Percentiles rank a stretch among this genome's conserved stretches.
phyloP scores from a whole-genome alignment of 2,113 vertebrate genomes.

The Phasianus colchicus region DNA sequence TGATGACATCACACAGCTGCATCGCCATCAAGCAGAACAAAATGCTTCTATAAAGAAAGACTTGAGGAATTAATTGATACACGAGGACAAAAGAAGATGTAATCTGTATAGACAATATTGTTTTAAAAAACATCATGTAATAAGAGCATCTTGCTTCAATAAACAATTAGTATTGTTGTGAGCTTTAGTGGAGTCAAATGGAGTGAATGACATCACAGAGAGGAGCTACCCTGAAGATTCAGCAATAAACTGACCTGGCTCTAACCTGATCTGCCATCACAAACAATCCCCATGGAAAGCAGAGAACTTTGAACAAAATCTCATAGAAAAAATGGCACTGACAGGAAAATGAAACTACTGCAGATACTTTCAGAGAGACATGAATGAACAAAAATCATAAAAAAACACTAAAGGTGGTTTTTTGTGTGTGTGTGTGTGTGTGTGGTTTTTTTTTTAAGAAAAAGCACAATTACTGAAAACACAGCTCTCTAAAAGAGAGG shows the following conservation, averaged over 20 bases:
- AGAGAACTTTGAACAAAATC: background rate
- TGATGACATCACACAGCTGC: background rate
- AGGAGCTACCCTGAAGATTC: conserved; percentile 14
- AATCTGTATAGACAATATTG: background rate
- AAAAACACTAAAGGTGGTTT: too few species aligned
- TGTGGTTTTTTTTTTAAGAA: background rate
- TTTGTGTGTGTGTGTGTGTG: too few species aligned
- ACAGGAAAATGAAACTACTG: background rate
- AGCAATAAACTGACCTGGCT: conserved; percentile 7
- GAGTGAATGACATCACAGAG: background rate
- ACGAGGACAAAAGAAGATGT: background rate
- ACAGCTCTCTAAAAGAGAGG: conserved; percentile 6
- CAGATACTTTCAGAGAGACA: background rate
- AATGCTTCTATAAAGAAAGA: background rate
- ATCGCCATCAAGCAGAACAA: background rate
- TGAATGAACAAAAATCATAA: background rate
- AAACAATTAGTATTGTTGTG: background rate
- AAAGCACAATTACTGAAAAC: conserved; percentile 28
- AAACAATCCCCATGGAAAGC: background rate
- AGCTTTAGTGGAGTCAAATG: background rate
- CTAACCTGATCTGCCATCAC: background rate
- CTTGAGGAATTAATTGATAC: background rate
- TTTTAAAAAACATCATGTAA: background rate
- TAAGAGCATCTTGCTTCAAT: background rate
- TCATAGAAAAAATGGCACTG: background rate